These are phyloP conservation scores for Fratercula arctica DNA, from an alignment of 2,797 vertebrate genomes.

Conservation along the genomic window DNA sequence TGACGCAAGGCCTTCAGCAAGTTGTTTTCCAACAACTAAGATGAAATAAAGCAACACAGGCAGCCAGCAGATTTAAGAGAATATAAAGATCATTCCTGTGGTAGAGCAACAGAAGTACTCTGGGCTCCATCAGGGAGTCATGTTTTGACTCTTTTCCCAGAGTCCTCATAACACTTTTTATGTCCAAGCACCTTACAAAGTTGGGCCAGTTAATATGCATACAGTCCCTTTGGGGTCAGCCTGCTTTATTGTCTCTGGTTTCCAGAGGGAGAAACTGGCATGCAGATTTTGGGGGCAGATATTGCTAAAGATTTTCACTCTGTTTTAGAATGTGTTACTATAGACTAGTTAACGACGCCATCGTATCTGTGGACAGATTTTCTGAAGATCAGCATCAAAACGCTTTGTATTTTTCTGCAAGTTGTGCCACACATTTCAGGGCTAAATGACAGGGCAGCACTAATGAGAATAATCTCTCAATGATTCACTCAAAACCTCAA, in stretches of 20 bases:
- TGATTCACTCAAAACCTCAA: not conserved
- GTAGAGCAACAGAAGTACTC: not conserved
- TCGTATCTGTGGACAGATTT: not conserved
- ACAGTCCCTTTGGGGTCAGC: not conserved
- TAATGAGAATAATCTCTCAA: not conserved
- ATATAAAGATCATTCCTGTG: not conserved
- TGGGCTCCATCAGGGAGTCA: not conserved
- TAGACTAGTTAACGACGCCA: not conserved
- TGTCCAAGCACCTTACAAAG: not conserved
- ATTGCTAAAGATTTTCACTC: not conserved
- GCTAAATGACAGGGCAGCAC: not conserved
- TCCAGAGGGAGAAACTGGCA: not conserved
- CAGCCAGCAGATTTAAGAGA: not conserved
- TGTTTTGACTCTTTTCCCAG: not conserved
- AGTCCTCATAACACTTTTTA: not conserved
- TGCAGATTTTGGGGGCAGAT: not conserved
- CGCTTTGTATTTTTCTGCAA: not conserved
- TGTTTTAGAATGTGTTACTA: not conserved
- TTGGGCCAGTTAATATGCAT: not conserved
- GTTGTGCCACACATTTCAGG: not conserved
- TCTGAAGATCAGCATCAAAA: not conserved
- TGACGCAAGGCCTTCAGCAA: slow-evolving; percentile 2
- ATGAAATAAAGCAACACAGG: not conserved
- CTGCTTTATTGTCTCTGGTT: not conserved
- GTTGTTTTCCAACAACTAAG: slow-evolving; percentile 26